Evolutionary conservation across 2,113 vertebrate genomes (phyloP).

Genomic region (Rana temporaria): DNA sequence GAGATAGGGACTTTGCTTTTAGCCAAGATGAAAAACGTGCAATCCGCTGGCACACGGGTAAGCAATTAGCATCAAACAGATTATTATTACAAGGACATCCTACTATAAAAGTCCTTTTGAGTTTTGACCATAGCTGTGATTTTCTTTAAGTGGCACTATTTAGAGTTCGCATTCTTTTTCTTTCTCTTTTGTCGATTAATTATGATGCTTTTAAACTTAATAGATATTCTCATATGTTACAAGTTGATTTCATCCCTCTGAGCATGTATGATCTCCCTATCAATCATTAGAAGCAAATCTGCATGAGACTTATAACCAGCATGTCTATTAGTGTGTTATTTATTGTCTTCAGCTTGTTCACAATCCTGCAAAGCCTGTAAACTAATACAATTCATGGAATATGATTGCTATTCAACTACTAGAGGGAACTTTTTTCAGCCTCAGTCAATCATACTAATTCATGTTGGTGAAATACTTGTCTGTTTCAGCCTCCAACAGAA

Average conservation of each 20-base stretch:
- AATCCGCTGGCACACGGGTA: slow-evolving; percentile 60
- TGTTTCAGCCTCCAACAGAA: too few species aligned
- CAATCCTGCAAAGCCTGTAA: too few species aligned
- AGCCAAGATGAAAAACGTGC: slow-evolving; percentile 67
- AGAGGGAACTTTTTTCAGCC: too few species aligned
- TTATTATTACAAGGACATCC: slow-evolving; percentile 52
- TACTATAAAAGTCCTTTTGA: slow-evolving; percentile 36
- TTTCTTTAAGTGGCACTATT: slow-evolving; percentile 58
- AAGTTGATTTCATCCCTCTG: slow-evolving; percentile 45
- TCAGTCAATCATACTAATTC: too few species aligned
- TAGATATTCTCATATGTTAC: slow-evolving; percentile 41
- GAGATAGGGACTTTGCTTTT: slow-evolving; percentile 64
- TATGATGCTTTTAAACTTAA: slow-evolving; percentile 40
- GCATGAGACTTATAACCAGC: slow-evolving; percentile 14
- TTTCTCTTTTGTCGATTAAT: slow-evolving; percentile 42
- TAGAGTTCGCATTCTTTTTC: slow-evolving; percentile 58
- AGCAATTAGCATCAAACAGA: slow-evolving; percentile 65
- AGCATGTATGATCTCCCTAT: slow-evolving; percentile 2
- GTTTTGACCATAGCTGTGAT: slow-evolving; percentile 41
- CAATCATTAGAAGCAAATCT: slow-evolving; percentile 7
- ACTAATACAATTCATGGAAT: too few species aligned
- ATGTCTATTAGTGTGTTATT: too few species aligned
- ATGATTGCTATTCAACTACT: too few species aligned
- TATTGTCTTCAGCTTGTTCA: too few species aligned
- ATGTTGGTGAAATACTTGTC: too few species aligned